Evolutionary conservation across 2,113 vertebrate genomes (phyloP).

Genomic region (Apeltes quadracus): DNA sequence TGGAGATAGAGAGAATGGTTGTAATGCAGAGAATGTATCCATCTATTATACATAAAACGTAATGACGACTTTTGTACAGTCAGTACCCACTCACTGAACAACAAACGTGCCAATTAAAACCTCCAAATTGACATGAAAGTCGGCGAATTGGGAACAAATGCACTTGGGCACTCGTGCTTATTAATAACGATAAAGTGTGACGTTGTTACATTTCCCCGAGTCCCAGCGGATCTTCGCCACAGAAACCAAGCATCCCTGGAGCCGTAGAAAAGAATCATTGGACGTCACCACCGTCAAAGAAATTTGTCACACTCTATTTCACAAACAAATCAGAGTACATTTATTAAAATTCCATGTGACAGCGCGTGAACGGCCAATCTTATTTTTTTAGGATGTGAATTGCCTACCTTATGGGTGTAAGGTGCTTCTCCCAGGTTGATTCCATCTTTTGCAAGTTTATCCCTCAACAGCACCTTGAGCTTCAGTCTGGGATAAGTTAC

Average conservation of each 20-base stretch:
- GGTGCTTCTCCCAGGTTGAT: slow-evolving; percentile 90
- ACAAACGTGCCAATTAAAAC: neutral
- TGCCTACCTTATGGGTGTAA: slow-evolving; percentile 89
- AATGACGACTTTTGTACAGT: neutral
- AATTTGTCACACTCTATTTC: slow-evolving; percentile 58
- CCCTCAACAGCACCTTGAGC: slow-evolving; percentile 94
- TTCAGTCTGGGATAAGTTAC: slow-evolving; percentile 89
- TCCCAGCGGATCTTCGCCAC: neutral
- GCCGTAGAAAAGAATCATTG: slow-evolving; percentile 8
- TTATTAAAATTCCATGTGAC: slow-evolving; percentile 42
- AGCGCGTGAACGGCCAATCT: slow-evolving; percentile 13
- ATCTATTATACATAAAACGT: neutral
- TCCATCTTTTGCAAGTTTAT: slow-evolving; percentile 92
- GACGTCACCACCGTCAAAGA: slow-evolving; percentile 52
- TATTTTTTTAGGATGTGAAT: neutral
- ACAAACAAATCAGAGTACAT: slow-evolving; percentile 22
- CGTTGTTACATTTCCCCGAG: neutral
- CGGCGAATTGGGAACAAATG: neutral
- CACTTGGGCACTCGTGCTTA: neutral
- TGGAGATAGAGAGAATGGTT: too few relatives aligned
- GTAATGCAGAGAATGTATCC: neutral
- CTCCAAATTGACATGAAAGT: neutral
- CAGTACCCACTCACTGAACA: neutral
- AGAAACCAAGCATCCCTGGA: slow-evolving; percentile 11
- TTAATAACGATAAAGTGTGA: neutral